Conservation (phyloP, 2,888 invertebrate genomes). For the Leucania comma region DNA sequence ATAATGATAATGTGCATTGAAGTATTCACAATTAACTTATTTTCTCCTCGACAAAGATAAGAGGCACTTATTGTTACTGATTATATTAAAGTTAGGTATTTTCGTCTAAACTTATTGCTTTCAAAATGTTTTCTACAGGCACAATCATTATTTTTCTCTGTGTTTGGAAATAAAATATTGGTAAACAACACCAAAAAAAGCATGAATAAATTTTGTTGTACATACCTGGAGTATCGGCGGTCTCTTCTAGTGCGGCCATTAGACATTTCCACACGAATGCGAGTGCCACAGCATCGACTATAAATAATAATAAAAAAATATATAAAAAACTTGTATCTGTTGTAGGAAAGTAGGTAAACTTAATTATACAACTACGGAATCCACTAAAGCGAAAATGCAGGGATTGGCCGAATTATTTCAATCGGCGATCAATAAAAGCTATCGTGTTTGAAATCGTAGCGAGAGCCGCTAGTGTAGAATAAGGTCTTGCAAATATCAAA, state of each 20-base stretch:
- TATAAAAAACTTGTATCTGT: not conserved
- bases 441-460: too few species aligned
- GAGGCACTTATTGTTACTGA: conserved; percentile 6
- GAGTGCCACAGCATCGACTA: conserved; percentile 96
- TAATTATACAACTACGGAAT: not conserved
- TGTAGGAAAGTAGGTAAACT: not conserved
- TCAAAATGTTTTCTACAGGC: not conserved
- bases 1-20: conserved; percentile 33
- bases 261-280: conserved; percentile 98
- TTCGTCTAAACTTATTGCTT: not conserved
- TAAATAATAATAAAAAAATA: conserved; percentile 43
- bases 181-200: conserved; percentile 38
- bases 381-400: not conserved
- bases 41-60: not conserved
- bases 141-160: conserved; percentile 34
- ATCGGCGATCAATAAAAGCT: too few species aligned
- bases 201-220: conserved; percentile 13
- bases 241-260: conserved; percentile 95
- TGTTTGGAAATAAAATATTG: conserved; percentile 27
- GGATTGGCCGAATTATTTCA: not conserved
- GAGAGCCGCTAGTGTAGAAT: too few species aligned
- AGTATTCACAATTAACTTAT: conserved; percentile 7
- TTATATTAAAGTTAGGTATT: not conserved
- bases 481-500: too few species aligned
- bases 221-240: conserved; percentile 87